phyloP scores from a whole-genome alignment of 2,797 vertebrate genomes.

The Neopelma chrysocephalum region DNA sequence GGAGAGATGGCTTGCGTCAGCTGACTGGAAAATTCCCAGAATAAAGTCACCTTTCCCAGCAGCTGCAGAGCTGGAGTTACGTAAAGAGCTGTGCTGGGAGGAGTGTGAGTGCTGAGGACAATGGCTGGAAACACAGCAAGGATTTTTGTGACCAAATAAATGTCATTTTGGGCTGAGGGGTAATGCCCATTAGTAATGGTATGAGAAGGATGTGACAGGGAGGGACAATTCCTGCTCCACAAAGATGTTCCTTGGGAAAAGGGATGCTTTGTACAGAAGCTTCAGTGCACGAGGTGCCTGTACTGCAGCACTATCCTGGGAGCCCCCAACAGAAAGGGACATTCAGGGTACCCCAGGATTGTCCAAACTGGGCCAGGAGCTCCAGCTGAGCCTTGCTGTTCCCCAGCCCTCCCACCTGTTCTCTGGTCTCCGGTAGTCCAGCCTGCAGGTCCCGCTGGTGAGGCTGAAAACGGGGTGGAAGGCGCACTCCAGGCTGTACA shows the following conservation, averaged over 20 bases:
- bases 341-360: background rate
- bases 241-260: background rate
- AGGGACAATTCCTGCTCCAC: background rate
- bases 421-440: conserved; percentile 91
- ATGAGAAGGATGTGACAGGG: background rate
- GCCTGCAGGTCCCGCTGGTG: conserved; percentile 87
- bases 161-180: background rate
- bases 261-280: background rate
- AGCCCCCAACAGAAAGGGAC: background rate
- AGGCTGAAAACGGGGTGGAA: conserved; percentile 96
- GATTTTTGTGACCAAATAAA: background rate
- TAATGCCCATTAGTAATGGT: background rate
- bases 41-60: conserved; percentile 59
- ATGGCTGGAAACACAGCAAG: background rate
- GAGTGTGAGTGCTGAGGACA: background rate
- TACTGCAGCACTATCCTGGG: background rate
- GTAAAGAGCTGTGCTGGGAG: background rate
- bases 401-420: conserved; percentile 78
- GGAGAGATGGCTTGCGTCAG: conserved; percentile 4
- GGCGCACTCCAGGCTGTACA: conserved; percentile 94
- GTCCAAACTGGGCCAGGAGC: background rate
- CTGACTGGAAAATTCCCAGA: conserved; percentile 61
- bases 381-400: background rate
- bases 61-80: conserved; percentile 26
- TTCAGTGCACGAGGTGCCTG: background rate